These are phyloP conservation scores for Nymphalis polychloros DNA, from an alignment of 2,888 invertebrate species.

Conservation along the genomic window DNA sequence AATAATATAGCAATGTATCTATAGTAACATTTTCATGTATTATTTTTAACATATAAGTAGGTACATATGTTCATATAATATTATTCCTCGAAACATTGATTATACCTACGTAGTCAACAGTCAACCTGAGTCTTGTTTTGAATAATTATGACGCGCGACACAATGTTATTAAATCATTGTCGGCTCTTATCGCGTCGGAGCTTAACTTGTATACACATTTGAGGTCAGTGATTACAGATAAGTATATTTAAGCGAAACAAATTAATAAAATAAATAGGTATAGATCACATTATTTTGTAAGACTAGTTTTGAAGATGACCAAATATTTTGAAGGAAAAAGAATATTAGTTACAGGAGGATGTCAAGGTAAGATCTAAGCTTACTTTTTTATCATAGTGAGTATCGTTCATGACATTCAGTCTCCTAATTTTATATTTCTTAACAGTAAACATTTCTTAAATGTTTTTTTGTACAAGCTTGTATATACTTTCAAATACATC, in stretches of 20 bases:
- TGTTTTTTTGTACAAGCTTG: too few relatives aligned
- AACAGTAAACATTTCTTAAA: too few relatives aligned
- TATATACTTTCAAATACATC: too few relatives aligned
- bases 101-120: not conserved
- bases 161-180: not conserved
- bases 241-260: conserved; percentile 17
- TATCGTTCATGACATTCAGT: too few relatives aligned
- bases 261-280: conserved; percentile 1
- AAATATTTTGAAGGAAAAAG: conserved; percentile 86
- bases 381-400: too few relatives aligned
- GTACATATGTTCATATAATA: too few relatives aligned
- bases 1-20: too few relatives aligned
- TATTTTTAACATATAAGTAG: too few relatives aligned
- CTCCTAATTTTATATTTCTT: too few relatives aligned
- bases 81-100: not conserved
- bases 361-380: conserved; percentile 83
- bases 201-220: not conserved
- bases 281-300: conserved; percentile 4
- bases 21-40: too few relatives aligned
- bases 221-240: conserved; percentile 27
- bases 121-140: not conserved
- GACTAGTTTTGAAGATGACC: conserved; percentile 51
- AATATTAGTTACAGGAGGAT: conserved; percentile 93
- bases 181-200: not conserved
- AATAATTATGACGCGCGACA: not conserved